These are phyloP conservation scores for Drosophila subobscura DNA, from an alignment of 1,140 invertebrate species.

Conservation along the genomic window DNA sequence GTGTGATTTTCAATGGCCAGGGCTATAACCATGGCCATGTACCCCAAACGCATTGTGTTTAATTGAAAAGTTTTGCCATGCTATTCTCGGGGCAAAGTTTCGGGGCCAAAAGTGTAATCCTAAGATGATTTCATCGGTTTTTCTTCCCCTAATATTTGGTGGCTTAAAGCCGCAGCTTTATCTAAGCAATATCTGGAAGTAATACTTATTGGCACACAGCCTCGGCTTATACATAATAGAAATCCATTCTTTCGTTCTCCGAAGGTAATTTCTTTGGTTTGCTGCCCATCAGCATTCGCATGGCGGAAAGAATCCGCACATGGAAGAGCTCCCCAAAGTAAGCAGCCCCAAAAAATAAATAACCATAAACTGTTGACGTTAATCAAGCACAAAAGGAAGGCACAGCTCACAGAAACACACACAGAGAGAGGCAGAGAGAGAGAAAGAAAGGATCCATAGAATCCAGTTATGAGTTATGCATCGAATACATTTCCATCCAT, in stretches of 20 bases:
- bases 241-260: constrained; percentile 33
- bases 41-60: constrained; percentile 42
- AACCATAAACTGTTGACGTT: constrained; percentile 61
- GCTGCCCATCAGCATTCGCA: constrained; percentile 20
- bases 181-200: constrained; percentile 6
- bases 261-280: constrained; percentile 49
- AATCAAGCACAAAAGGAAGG: constrained; percentile 56
- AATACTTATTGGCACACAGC: not conserved
- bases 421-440: not conserved
- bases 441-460: not conserved
- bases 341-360: constrained; percentile 55
- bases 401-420: constrained; percentile 15
- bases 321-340: constrained; percentile 35
- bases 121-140: not conserved
- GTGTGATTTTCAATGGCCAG: constrained; percentile 25
- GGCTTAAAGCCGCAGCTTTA: constrained; percentile 14
- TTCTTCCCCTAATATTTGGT: constrained; percentile 18
- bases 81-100: constrained; percentile 13
- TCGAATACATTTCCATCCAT: constrained; percentile 38
- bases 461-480: constrained; percentile 60
- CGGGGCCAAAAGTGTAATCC: not conserved
- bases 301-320: constrained; percentile 40
- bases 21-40: constrained; percentile 7
- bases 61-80: constrained; percentile 65
- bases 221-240: constrained; percentile 43